Evolutionary conservation across 2,113 vertebrate species (phyloP), one percentile per base, ranked within the genome.

Genomic region (Calidris pugnax): DNA sequence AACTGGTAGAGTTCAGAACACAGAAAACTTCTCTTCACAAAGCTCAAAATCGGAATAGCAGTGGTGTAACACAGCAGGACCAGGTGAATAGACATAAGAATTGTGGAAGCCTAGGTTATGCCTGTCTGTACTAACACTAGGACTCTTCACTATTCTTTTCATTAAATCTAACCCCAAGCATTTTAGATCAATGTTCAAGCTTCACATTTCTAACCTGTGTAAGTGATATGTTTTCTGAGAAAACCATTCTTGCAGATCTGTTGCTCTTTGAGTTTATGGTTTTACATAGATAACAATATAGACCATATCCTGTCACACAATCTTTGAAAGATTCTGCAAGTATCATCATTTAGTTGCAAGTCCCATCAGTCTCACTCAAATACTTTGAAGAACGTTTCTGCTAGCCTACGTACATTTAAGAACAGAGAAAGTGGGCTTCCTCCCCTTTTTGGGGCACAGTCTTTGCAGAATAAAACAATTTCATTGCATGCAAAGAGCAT

Each of bases 281-380:
- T 97, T 95, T 77, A 74, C 39, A 28, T 39, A 92, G 83, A 86
- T 86, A 83, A 78, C 77, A 85, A 43, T 59, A 81, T 14, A 93
- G 74, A 93, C 75, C 88, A 88, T 94, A 97, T 96, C 96, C 95
- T 97, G 95, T 84, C 88, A 21, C 72, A 87, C 13, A 55, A 48
- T 41, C 84, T 94, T 93, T 95, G 97, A 96, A 92, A 93, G 69
- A 55, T 85, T 93, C 62, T 90, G 10, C 57, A 90, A 30, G 63
- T 51, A 90, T 33, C 60, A 75, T 30, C 57, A 72, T 43, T 75
- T 62, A 90, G 63, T 75, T 81, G 71, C 48, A 89, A 45, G 71
- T 81, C 53, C 81, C 73, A 64, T 9, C 75, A 77, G 53, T 57
- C 66, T 94, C 81, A 74, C 27, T 71, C 71, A 91, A 92, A 91